A percentile compares a stretch with the other conserved stretches of the same genome.
Evolutionary conservation across 1,140 invertebrate genomes (phyloP).

Genomic region (Orius laevigatus): DNA sequence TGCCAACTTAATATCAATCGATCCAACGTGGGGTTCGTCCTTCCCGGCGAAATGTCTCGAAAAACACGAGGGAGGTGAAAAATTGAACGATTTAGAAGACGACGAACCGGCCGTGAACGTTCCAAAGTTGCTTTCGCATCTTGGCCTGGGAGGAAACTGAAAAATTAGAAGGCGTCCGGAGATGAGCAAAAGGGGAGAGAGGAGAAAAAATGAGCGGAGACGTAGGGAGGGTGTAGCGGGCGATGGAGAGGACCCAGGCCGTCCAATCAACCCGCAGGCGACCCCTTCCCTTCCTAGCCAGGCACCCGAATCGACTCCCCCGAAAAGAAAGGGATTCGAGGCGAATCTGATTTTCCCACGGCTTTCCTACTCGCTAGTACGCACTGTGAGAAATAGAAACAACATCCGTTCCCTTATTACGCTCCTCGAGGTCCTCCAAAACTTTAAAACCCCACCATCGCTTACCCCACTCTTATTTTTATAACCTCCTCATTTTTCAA

Average conservation of each 20-base stretch:
- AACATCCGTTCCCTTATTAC: conserved; percentile 21
- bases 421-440: neutral
- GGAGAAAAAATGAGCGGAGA: conserved; percentile 8
- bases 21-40: neutral
- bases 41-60: conserved; percentile 7
- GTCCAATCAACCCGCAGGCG: neutral
- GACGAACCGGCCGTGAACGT: too few relatives aligned
- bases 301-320: conserved; percentile 1
- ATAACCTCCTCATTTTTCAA: neutral
- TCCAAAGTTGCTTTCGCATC: too few relatives aligned
- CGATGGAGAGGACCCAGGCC: neutral
- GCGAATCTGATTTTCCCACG: conserved; percentile 22
- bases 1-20: conserved; percentile 28
- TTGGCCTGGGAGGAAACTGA: too few relatives aligned
- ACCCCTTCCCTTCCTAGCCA: neutral
- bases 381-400: conserved; percentile 22
- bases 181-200: too few relatives aligned
- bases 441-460: neutral
- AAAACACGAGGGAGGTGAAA: too few relatives aligned
- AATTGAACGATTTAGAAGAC: too few relatives aligned
- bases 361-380: conserved; percentile 11
- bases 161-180: too few relatives aligned
- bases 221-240: conserved; percentile 6
- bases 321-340: conserved; percentile 19
- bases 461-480: too few relatives aligned